A percentile compares a stretch with the other conserved stretches of the same genome.
Conservation (phyloP, 2,797 vertebrate genomes). For the Sebastes umbrosus region DNA sequence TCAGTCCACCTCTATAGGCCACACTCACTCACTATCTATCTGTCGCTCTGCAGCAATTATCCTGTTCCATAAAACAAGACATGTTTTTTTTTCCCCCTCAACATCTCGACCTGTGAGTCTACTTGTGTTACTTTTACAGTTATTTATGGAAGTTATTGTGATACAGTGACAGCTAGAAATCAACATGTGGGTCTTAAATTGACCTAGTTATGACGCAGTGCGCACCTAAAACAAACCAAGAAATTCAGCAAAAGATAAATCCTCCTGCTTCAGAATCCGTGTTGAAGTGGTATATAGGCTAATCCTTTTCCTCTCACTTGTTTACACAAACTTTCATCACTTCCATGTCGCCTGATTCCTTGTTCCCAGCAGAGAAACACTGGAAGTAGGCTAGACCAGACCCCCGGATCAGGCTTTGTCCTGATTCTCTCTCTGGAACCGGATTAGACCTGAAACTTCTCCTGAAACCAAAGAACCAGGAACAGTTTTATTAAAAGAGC, state of each 20-base stretch:
- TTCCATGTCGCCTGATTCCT: background rate
- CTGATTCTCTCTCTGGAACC: slow-evolving; percentile 9
- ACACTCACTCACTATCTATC: background rate
- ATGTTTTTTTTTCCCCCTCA: background rate
- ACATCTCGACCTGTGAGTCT: background rate
- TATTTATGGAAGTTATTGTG: background rate
- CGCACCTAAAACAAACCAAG: background rate
- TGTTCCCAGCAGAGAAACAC: background rate
- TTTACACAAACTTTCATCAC: background rate
- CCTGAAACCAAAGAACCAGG: background rate
- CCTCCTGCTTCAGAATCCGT: too few relatives aligned
- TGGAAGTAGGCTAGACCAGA: background rate
- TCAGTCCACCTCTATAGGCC: too few relatives aligned
- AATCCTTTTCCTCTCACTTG: background rate
- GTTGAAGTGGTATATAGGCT: too few relatives aligned
- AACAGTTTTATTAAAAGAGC: background rate
- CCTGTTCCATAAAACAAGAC: background rate
- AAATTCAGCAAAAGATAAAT: background rate
- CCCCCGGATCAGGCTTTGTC: slow-evolving; percentile 15
- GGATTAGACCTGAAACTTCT: background rate
- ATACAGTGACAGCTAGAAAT: background rate
- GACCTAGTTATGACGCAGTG: background rate
- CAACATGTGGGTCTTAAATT: background rate
- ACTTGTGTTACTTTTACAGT: background rate
- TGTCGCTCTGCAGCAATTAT: background rate